phyloP scores from a whole-genome alignment of 1,140 invertebrate species.

The Lepidurus apus region DNA sequence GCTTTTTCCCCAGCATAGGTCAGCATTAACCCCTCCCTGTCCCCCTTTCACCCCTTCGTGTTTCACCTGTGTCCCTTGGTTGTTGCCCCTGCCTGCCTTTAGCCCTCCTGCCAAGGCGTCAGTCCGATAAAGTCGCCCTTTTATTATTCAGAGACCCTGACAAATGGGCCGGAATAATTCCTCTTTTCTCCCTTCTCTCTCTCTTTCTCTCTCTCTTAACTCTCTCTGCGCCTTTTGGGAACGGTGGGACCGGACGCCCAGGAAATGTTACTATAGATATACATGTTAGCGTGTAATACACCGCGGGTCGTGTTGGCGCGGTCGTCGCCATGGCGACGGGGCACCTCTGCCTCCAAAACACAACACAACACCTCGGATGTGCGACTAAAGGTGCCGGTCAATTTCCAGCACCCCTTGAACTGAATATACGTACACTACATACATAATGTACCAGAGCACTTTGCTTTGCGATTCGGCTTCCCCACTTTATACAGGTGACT shows the following conservation, averaged over 20 bases:
- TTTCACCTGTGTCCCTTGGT: background rate
- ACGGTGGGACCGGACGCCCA: background rate
- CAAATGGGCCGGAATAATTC: conserved; percentile 19
- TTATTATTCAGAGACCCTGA: conserved; percentile 14
- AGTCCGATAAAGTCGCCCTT: conserved; percentile 17
- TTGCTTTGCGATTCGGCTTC: background rate
- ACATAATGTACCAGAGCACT: background rate
- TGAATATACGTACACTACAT: background rate
- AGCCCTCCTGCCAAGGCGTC: conserved; percentile 16
- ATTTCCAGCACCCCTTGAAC: conserved; percentile 17
- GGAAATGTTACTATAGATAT: background rate
- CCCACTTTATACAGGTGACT: background rate
- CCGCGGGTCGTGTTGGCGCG: background rate
- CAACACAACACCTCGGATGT: conserved; percentile 14
- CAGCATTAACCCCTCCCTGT: background rate
- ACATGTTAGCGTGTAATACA: background rate
- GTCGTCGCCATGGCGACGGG: background rate
- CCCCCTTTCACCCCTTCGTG: background rate
- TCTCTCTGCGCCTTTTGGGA: background rate
- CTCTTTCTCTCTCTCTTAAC: conserved; percentile 17
- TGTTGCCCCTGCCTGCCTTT: conserved; percentile 1
- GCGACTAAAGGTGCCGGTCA: conserved; percentile 17
- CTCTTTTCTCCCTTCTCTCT: background rate
- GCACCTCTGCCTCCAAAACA: conserved; percentile 14
- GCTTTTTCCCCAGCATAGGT: conserved; percentile 4